These are phyloP conservation scores for Oxyura jamaicensis DNA, from an alignment of 2,113 vertebrate genomes.

Conservation along the genomic window DNA sequence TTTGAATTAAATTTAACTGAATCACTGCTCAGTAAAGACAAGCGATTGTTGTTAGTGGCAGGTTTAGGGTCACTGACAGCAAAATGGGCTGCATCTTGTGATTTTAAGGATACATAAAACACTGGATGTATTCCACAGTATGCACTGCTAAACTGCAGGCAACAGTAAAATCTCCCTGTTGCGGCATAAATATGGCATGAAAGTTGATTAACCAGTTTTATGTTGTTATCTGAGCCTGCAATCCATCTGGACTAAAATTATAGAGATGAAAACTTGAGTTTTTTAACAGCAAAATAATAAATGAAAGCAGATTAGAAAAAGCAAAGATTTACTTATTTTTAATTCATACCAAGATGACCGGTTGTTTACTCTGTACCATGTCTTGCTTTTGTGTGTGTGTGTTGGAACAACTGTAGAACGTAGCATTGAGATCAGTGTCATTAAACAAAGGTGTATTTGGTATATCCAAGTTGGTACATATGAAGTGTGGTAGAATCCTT, in stretches of 20 bases:
- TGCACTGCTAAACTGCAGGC: slow-evolving; percentile 53
- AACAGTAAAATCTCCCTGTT: slow-evolving; percentile 71
- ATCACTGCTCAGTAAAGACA: neutral
- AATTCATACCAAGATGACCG: neutral
- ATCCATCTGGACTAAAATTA: slow-evolving; percentile 72
- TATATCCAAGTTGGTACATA: neutral
- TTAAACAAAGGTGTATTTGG: neutral
- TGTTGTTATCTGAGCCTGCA: slow-evolving; percentile 70
- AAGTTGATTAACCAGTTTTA: slow-evolving; percentile 78
- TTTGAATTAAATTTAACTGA: slow-evolving; percentile 25
- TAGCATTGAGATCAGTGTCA: neutral
- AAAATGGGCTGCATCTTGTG: slow-evolving; percentile 55
- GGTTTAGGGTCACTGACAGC: slow-evolving; percentile 35
- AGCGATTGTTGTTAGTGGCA: slow-evolving; percentile 33
- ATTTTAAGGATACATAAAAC: slow-evolving; percentile 72
- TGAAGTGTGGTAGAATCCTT: neutral
- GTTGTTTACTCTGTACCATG: neutral
- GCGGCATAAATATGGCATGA: slow-evolving; percentile 74
- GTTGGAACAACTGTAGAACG: neutral
- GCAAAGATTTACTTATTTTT: neutral
- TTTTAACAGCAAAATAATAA: neutral
- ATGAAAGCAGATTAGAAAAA: neutral
- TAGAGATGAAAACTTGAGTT: slow-evolving; percentile 48
- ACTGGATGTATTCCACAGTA: slow-evolving; percentile 54
- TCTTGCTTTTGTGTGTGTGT: neutral